These are phyloP conservation scores for Brachionus koreanus DNA, from an alignment of 1,140 invertebrate genomes.

Conservation along the genomic window DNA sequence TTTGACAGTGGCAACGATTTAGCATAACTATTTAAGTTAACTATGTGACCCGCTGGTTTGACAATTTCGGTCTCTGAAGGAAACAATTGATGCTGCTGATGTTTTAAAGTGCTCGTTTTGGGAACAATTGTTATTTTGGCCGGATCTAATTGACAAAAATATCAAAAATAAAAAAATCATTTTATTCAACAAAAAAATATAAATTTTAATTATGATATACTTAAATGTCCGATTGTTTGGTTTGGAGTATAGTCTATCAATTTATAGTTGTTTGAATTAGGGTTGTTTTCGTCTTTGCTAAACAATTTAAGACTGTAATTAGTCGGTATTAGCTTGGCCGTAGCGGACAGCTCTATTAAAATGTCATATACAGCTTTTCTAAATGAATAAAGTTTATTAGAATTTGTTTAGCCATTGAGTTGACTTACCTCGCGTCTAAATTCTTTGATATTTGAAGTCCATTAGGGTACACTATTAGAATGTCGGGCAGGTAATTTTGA, in stretches of 20 bases:
- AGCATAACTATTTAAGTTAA: background rate
- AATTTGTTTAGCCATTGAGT: background rate
- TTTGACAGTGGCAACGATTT: background rate
- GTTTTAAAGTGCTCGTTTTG: conserved; percentile 16
- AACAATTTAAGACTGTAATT: conserved; percentile 43
- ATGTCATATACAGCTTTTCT: conserved; percentile 44
- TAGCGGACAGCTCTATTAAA: conserved; percentile 31
- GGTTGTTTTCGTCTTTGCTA: background rate
- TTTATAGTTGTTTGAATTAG: background rate
- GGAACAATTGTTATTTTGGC: conserved; percentile 7
- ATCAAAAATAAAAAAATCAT: background rate
- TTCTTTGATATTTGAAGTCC: conserved; percentile 33
- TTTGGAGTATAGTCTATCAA: conserved; percentile 43
- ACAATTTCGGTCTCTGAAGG: background rate
- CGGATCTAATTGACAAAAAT: background rate
- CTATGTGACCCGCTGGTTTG: background rate
- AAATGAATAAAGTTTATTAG: background rate
- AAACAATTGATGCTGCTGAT: conserved; percentile 8
- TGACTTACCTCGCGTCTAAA: conserved; percentile 21
- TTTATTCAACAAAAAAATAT: background rate
- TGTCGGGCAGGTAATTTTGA: background rate
- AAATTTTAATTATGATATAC: conserved; percentile 22
- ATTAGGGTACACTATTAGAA: conserved; percentile 20
- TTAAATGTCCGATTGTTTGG: conserved; percentile 41
- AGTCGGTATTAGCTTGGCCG: conserved; percentile 41